Evolutionary conservation across 2,888 invertebrate genomes (phyloP).

Genomic region (Onthophagus sagittarius): DNA sequence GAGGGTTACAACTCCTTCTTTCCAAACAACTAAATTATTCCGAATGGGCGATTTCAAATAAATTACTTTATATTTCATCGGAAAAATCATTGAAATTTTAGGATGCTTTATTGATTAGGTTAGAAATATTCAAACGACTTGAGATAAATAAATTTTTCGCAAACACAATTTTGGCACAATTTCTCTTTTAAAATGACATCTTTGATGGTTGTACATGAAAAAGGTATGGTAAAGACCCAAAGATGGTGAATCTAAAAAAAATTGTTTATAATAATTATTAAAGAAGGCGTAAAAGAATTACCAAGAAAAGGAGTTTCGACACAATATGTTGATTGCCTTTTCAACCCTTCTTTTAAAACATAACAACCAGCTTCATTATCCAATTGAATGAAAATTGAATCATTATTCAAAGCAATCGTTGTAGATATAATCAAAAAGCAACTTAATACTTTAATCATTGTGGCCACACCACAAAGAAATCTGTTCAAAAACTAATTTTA

Average conservation of each 20-base stretch:
- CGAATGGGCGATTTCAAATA: not conserved
- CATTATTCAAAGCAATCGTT: not conserved
- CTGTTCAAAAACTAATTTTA: too few relatives aligned
- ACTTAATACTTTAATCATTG: not conserved
- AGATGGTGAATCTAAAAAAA: too few relatives aligned
- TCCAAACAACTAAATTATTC: not conserved
- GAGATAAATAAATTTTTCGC: too few relatives aligned
- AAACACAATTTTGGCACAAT: too few relatives aligned
- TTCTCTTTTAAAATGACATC: too few relatives aligned
- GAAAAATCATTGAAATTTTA: not conserved
- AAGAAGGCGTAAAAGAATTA: too few relatives aligned
- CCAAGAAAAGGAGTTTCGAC: not conserved
- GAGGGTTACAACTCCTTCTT: not conserved
- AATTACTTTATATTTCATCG: not conserved
- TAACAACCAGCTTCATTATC: not conserved
- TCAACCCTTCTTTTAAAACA: not conserved
- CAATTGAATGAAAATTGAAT: not conserved
- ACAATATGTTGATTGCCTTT: not conserved
- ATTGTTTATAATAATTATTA: too few relatives aligned
- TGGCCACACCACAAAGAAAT: too few relatives aligned
- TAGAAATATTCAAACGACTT: too few relatives aligned
- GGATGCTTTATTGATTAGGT: too few relatives aligned
- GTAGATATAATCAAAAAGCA: not conserved
- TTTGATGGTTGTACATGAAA: too few relatives aligned
- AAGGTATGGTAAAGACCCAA: too few relatives aligned